Base-by-base conservation (phyloP, 1,140 invertebrate species). In the Ridgeia piscesae region DNA sequence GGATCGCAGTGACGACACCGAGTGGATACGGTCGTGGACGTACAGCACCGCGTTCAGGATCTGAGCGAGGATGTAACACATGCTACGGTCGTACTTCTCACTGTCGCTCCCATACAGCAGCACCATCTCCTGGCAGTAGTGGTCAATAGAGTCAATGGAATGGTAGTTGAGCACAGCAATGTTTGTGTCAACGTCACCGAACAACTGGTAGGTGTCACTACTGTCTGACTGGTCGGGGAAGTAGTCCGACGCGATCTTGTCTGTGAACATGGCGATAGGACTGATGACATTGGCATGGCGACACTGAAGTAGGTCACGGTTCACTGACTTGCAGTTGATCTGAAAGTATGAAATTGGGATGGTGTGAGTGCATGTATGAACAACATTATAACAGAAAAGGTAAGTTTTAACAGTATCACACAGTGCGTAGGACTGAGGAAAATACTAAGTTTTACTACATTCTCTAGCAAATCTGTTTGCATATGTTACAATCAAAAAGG, bases 151-250 rank as follows among this genome's bases (percentile, higher is more conserved):
- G 91, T 58, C 58, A 91, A 35, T 91, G 33, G 33, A 34, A 34
- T 35, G 33, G 34, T 91, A 48, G 50, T 34, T 42, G 48, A 91
- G 50, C 48, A 91, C 35, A 17, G 35, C 35, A 14, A 91, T 91
- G 48, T 91, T 48, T 58, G 50, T 58, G 17, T 91, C 34, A 14
- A 48, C 34, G 6, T 34, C 48, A 34, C 91, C 50, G n/a, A 42
- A 35, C 33, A 48, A n/a, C 33, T 91, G 91, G 35, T 91, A 91
- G 34, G 50, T 35, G 91, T 58, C 34, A 34, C 48, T 88, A 34
- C 48, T 34, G 48, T 42, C 77, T 8, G 48, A 88, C 27, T 50
- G 35, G 50, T 92, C 92, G n/a, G 33, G 77, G n/a, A 42, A 58
- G 88, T 17, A 58, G n/a, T 92, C 92, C n/a, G 92, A 11, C 0